Percentiles rank a stretch among this genome's conserved stretches.
These are phyloP conservation scores for Spodoptera littoralis DNA, from an alignment of 2,888 invertebrate genomes.

Conservation along the genomic window DNA sequence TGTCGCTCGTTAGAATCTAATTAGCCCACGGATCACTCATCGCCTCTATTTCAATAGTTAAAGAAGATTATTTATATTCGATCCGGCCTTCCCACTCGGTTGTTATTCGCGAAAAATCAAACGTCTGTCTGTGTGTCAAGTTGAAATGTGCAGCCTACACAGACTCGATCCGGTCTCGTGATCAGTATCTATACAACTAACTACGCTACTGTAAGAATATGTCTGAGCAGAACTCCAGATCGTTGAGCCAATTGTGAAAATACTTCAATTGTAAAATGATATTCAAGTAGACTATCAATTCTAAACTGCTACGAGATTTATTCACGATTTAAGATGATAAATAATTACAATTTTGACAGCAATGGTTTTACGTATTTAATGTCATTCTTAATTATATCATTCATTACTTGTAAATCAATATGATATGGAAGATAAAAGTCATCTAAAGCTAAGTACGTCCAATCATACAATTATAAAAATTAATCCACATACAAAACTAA, in stretches of 20 bases:
- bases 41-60: constrained; percentile 79
- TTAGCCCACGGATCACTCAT: constrained; percentile 86
- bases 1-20: constrained; percentile 87
- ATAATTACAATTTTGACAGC: too few relatives aligned
- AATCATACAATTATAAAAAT: constrained; percentile 10
- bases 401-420: too few relatives aligned
- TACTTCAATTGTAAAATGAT: too few relatives aligned
- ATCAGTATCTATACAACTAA: constrained; percentile 11
- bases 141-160: constrained; percentile 44
- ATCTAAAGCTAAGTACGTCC: neutral
- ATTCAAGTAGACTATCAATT: too few relatives aligned
- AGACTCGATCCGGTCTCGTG: constrained; percentile 39
- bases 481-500: constrained; percentile 12
- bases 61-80: constrained; percentile 76
- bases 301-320: too few relatives aligned
- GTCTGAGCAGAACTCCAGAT: too few relatives aligned
- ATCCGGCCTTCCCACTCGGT: constrained; percentile 60
- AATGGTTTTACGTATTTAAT: too few relatives aligned
- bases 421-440: neutral
- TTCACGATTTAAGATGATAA: too few relatives aligned
- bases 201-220: too few relatives aligned
- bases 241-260: too few relatives aligned
- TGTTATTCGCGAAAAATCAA: constrained; percentile 66
- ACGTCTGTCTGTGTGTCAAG: constrained; percentile 38
- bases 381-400: too few relatives aligned